Evolutionary conservation across 2,113 vertebrate species (phyloP).

Genomic region (Jaculus jaculus): DNA sequence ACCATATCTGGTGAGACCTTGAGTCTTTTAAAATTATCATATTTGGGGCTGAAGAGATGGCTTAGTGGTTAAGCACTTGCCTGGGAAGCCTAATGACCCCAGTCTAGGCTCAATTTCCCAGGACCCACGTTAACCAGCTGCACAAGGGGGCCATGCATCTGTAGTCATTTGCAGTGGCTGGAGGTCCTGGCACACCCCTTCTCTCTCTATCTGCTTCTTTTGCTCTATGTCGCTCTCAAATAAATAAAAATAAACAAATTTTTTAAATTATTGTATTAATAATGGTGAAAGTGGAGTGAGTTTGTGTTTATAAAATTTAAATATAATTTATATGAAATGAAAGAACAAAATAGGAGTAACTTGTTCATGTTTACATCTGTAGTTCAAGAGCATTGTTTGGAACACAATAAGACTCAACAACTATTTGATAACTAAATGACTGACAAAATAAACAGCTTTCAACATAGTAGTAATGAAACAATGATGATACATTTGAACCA

Average conservation of each 20-base stretch:
- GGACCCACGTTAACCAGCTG: too few relatives aligned
- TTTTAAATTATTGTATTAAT: constrained; percentile 8
- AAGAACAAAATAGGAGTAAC: too few relatives aligned
- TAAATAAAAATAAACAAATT: too few relatives aligned
- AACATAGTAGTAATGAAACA: neutral
- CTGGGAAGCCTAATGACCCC: too few relatives aligned
- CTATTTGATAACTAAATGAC: neutral
- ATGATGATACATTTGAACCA: neutral
- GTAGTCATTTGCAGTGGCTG: too few relatives aligned
- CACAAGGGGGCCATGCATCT: too few relatives aligned
- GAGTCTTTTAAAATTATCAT: neutral
- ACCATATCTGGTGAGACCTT: neutral
- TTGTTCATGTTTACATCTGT: neutral
- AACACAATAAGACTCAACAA: neutral
- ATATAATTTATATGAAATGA: neutral
- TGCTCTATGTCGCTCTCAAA: too few relatives aligned
- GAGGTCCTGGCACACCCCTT: too few relatives aligned
- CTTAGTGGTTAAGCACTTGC: too few relatives aligned
- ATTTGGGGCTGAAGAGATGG: too few relatives aligned
- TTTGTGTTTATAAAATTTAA: neutral
- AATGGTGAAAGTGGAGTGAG: neutral
- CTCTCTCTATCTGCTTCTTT: too few relatives aligned
- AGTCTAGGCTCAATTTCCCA: too few relatives aligned
- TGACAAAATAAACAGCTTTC: neutral
- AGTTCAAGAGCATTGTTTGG: neutral